Base-by-base conservation (phyloP, 2,888 invertebrate species). In the Drepana falcataria region DNA sequence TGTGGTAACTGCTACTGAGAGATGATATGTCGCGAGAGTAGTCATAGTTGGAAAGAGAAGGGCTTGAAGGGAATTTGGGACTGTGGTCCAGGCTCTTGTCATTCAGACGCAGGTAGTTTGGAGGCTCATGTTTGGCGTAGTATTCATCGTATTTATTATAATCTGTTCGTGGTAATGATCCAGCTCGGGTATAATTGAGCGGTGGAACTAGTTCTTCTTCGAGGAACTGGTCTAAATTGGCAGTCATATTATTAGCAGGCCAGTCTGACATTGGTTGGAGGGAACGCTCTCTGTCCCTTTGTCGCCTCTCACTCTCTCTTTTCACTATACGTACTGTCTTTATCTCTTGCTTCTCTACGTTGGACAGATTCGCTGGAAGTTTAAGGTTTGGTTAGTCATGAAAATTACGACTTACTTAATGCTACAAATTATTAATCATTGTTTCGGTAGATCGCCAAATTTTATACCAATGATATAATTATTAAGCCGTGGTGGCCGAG, bases 281-380 rank as follows among this genome's bases (percentile, higher is more conserved):
- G 0, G 91, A 91, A 51, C 95, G 94, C 69, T 96, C 96, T 51
- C 96, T 91, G 70, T 96, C 96, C 51, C 96, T 91, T 75, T 96
- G 96, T 0, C 97, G 92, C 53, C 97, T 93, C 79, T 97, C 97
- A 35, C 97, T 96, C 79, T 97, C 97, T 9, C 97, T 92, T 85
- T 98, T 98, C 0, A 98, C 97, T 71, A 98, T 97, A 57, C 98
- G 93, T 33, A 98, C 98, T 0, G 98, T 98, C 92, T 97, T 97
- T 57, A 96, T 96, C 85, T 97, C 97, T 79, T 95, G 94, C 68
- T 96, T 96, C 75, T 97, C 97, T 55, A 95, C 94, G 73, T 92
- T 93, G 35, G 90, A 94, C 53, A 95, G 91, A 69, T 94, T 94
- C 57, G 93, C 94, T 95, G 78, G 47, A 87, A 49, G 7, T 40